Base-by-base conservation (phyloP, 2,797 vertebrate genomes). In the Crenuchus spilurus region DNA sequence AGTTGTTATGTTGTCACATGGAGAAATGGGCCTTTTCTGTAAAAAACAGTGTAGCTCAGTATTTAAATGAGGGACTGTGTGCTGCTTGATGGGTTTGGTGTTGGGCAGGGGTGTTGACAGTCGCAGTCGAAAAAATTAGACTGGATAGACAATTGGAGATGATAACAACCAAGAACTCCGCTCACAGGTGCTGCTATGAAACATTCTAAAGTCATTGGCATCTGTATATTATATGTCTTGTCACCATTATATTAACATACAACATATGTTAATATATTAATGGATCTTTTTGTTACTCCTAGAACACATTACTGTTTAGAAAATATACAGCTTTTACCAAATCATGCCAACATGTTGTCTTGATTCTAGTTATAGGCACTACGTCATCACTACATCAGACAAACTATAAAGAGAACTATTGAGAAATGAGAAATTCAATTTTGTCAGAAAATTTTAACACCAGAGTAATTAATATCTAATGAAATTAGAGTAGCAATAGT, bases 1-100 rank as follows among this genome's bases (percentile, higher is more conserved):
- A 70, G 22, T 39, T 49, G 52, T 70, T 61, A 60, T 46, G 46
- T 14, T 69, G 61, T 58, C 48, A 42, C 41, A 65, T n/a, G 39
- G n/a, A 31, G 42, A 49, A 66, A 42, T 30, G 3, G 54, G 13
- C 9, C 16, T 58, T 74, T 66, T 20, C 18, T 44, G 26, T 16
- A 24, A 28, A 54, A 51, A 62, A 30, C 52, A 62, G 14, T 10
- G 3, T 26, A 14, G 58, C 35, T 41, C 31, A 20, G 2, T 16
- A 16, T n/a, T 54, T 54, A 54, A 54, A 16, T 31, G 5, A 31
- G 52, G 42, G 33, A 44, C 31, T 51, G 1, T 48, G 44, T 33
- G 22, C 39, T 71, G 16, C 18, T 57, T 39, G 24, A 6, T 61
- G 22, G 3, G 35, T 30, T n/a, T 33, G 24, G 26, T 57, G 39